Conservation (phyloP, 2,888 invertebrate genomes). For the Sminthurides aquaticus region DNA sequence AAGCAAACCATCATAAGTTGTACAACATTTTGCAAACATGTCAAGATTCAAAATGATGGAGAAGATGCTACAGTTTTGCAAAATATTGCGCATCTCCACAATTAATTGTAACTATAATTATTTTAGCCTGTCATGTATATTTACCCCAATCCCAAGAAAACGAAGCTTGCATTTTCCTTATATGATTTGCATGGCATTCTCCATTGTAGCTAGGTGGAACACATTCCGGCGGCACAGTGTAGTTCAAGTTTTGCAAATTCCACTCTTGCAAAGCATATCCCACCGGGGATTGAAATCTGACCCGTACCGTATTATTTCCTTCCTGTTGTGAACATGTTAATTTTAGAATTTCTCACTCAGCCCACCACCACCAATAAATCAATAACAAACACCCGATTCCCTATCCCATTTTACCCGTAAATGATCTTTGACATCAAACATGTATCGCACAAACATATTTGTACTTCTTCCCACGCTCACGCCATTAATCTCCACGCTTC, state of each 20-base stretch:
- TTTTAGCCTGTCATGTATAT: not conserved
- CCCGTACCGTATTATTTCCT: slow-evolving; percentile 55
- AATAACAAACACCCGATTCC: too few species aligned
- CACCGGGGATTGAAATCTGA: slow-evolving; percentile 61
- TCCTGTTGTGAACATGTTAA: slow-evolving; percentile 32
- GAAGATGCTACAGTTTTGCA: not conserved
- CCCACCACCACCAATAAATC: too few species aligned
- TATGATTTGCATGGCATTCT: slow-evolving; percentile 85
- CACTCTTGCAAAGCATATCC: slow-evolving; percentile 45
- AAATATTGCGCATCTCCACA: not conserved
- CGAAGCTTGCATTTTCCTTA: slow-evolving; percentile 87
- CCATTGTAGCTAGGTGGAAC: slow-evolving; percentile 68
- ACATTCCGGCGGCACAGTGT: slow-evolving; percentile 66
- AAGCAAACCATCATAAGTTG: not conserved
- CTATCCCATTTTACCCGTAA: slow-evolving; percentile 35
- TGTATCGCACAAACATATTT: slow-evolving; percentile 51
- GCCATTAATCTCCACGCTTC: slow-evolving; percentile 49
- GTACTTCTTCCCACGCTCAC: slow-evolving; percentile 46
- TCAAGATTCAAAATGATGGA: not conserved
- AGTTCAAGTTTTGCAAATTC: slow-evolving; percentile 47
- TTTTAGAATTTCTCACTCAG: not conserved
- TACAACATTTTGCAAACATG: not conserved
- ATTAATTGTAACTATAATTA: not conserved
- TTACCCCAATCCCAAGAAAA: slow-evolving; percentile 96
- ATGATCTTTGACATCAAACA: slow-evolving; percentile 47